Conservation (phyloP, 37 sponge, comb jelly and placozoan species). For the Mnemiopsis leidyi region DNA sequence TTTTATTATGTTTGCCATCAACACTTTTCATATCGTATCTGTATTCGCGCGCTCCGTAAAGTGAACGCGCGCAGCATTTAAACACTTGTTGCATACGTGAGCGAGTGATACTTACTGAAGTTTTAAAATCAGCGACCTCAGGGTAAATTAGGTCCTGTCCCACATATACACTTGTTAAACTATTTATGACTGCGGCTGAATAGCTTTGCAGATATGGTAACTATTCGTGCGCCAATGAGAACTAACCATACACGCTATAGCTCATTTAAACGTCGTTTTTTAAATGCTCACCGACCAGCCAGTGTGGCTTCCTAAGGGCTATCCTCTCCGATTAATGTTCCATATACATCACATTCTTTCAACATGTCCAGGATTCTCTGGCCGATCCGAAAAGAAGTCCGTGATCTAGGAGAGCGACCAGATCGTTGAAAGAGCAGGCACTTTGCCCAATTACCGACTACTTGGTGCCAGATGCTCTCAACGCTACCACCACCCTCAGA, state of each 20-base stretch:
- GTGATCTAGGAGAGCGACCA: background rate
- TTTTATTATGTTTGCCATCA: background rate
- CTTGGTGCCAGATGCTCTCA: background rate
- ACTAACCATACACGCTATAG: no score
- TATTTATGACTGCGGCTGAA: background rate
- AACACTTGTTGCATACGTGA: background rate
- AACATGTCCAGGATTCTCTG: background rate
- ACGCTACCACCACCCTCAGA: background rate
- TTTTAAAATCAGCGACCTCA: background rate
- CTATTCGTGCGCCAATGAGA: background rate
- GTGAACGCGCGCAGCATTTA: background rate
- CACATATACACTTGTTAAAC: background rate
- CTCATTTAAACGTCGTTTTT: no score
- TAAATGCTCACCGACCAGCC: no score
- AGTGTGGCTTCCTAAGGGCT: no score
- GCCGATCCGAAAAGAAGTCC: background rate
- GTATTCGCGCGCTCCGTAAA: slow-evolving; percentile 10
- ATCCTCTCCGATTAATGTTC: no score
- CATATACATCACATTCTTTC: background rate
- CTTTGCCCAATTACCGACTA: background rate
- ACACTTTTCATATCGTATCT: background rate
- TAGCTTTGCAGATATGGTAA: background rate
- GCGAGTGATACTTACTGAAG: background rate
- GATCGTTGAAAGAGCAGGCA: no score
- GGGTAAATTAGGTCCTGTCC: background rate